phyloP scores from a whole-genome alignment of 2,888 invertebrate genomes.

The Lymantria monacha region DNA sequence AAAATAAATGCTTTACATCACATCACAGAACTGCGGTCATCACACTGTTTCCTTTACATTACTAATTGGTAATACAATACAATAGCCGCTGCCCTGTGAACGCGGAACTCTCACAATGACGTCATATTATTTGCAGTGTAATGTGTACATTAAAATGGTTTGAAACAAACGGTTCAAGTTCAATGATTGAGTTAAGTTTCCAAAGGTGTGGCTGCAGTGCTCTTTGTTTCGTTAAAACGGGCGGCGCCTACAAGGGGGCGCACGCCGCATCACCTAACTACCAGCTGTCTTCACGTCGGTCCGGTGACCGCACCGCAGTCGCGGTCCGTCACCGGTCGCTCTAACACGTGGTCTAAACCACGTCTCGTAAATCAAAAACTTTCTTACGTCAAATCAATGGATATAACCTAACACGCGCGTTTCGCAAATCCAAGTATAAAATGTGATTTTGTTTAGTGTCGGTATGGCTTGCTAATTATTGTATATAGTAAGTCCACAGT shows the following conservation, averaged over 20 bases:
- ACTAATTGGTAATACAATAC: too few species aligned
- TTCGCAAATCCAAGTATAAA: slow-evolving; percentile 46
- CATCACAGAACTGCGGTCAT: too few species aligned
- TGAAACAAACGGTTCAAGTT: slow-evolving; percentile 32
- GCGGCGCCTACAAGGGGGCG: slow-evolving; percentile 44
- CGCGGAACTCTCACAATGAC: slow-evolving; percentile 3
- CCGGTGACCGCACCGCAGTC: slow-evolving; percentile 52
- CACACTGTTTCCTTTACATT: too few species aligned
- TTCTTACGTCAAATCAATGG: slow-evolving; percentile 81
- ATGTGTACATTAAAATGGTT: slow-evolving; percentile 12
- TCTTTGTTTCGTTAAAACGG: slow-evolving; percentile 40
- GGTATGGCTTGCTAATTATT: slow-evolving; percentile 50
- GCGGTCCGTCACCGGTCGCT: slow-evolving; percentile 41
- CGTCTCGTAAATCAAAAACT: slow-evolving; percentile 56
- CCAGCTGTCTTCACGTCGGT: slow-evolving; percentile 50
- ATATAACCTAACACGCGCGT: slow-evolving; percentile 77
- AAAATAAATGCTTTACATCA: too few species aligned
- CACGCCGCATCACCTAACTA: slow-evolving; percentile 21
- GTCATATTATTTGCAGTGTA: slow-evolving; percentile 24
- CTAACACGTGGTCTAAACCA: slow-evolving; percentile 41
- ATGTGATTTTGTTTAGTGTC: slow-evolving; percentile 60
- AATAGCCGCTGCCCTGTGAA: too few species aligned
- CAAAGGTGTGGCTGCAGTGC: slow-evolving; percentile 48
- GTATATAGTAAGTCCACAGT: slow-evolving; percentile 42
- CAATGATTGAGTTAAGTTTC: slow-evolving; percentile 36